Conservation (phyloP, 2,888 invertebrate species). For the Hydrotaea diabolus region DNA sequence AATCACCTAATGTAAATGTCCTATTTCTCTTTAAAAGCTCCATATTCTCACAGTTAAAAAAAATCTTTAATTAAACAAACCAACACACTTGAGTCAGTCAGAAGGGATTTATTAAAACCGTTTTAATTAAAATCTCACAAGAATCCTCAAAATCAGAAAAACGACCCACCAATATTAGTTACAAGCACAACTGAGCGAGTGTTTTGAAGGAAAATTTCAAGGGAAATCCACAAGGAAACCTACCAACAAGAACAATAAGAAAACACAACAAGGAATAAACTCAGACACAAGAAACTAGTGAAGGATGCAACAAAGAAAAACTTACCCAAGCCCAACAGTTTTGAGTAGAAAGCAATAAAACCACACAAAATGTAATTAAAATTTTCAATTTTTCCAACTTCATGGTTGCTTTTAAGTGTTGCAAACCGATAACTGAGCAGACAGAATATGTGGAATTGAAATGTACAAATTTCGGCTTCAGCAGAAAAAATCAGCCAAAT, state of each 20-base stretch:
- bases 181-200: background rate
- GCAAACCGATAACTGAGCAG: conserved; percentile 29
- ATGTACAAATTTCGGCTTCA: conserved; percentile 13
- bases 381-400: conserved; percentile 68
- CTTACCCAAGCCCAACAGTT: conserved; percentile 74
- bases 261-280: conserved; percentile 6
- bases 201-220: background rate
- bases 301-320: conserved; percentile 17
- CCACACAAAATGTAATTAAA: conserved; percentile 61
- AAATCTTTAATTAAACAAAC: background rate
- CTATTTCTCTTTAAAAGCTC: no score
- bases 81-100: background rate
- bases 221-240: background rate
- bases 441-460: conserved; percentile 24
- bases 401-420: conserved; percentile 66
- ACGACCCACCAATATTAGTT: background rate
- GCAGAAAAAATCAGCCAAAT: conserved; percentile 1
- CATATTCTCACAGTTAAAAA: no score
- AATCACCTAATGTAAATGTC: no score
- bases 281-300: background rate
- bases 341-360: conserved; percentile 66
- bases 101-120: background rate
- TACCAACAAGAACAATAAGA: background rate
- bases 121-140: conserved; percentile 13
- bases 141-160: conserved; percentile 25